These are phyloP conservation scores for Parotia lawesii DNA, from an alignment of 2,113 vertebrate species.

Conservation along the genomic window DNA sequence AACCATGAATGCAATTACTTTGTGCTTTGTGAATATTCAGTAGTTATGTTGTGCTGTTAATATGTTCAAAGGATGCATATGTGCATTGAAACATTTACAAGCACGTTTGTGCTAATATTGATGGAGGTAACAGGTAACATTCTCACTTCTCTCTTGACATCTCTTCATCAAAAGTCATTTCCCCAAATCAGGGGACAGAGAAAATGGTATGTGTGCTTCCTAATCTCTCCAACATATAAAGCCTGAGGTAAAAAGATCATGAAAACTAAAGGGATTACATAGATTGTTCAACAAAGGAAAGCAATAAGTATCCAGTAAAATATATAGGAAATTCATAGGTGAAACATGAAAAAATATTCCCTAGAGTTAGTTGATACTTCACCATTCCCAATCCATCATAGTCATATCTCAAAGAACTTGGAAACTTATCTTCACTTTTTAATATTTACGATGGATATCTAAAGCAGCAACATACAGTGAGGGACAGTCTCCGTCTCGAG, in stretches of 20 bases:
- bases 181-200: not conserved
- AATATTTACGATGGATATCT: not conserved
- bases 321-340: not conserved
- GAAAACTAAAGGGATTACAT: not conserved
- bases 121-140: not conserved
- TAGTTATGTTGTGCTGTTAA: not conserved
- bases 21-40: conserved; percentile 2
- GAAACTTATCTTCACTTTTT: not conserved
- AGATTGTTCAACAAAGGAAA: not conserved
- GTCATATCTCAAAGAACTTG: not conserved
- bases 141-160: not conserved
- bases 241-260: not conserved
- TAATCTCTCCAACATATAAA: not conserved
- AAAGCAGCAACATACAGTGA: not conserved
- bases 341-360: not conserved
- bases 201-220: not conserved
- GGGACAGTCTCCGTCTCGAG: not conserved
- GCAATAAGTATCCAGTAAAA: not conserved
- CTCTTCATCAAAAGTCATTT: not conserved
- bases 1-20: not conserved
- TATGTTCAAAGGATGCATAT: not conserved
- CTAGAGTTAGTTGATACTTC: not conserved
- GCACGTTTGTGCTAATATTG: not conserved
- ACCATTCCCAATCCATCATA: not conserved
- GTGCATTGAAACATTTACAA: not conserved